Conservation (phyloP, 2,888 invertebrate species). For the Entomobrya multifasciata region DNA sequence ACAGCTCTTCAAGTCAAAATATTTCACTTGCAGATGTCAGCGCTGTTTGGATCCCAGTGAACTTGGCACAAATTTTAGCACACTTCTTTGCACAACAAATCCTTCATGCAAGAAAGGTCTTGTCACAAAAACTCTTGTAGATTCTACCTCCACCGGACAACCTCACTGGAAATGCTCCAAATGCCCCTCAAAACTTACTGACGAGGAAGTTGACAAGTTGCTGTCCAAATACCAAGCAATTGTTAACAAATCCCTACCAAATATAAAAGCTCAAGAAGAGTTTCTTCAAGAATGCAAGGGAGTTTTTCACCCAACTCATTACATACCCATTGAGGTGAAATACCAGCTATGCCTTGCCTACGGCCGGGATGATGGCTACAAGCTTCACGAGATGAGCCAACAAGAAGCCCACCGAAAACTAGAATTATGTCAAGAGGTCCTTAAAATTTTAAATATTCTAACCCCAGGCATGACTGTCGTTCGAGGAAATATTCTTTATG, state of each 20-base stretch:
- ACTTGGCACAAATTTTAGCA: constrained; percentile 77
- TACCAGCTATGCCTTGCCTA: constrained; percentile 77
- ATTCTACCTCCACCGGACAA: background rate
- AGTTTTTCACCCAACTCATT: constrained; percentile 77
- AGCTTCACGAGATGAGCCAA: constrained; percentile 62
- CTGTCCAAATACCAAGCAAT: constrained; percentile 68
- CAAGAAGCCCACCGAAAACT: constrained; percentile 70
- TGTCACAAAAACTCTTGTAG: constrained; percentile 47
- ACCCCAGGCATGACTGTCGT: constrained; percentile 71
- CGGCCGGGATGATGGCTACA: constrained; percentile 77
- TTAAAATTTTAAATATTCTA: constrained; percentile 65
- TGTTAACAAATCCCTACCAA: constrained; percentile 56
- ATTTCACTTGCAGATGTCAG: constrained; percentile 76
- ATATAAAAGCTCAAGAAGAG: constrained; percentile 76
- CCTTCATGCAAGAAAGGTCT: constrained; percentile 74
- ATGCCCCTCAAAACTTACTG: constrained; percentile 46
- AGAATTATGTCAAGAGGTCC: constrained; percentile 71
- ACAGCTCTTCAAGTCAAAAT: constrained; percentile 75
- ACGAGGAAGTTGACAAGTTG: constrained; percentile 46
- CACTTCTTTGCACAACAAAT: constrained; percentile 71
- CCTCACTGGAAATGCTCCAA: constrained; percentile 66
- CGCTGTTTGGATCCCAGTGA: constrained; percentile 77
- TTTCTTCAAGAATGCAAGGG: constrained; percentile 75
- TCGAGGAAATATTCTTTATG: constrained; percentile 76
- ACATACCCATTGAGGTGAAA: constrained; percentile 76